Evolutionary conservation across 2,113 vertebrate genomes (phyloP), one percentile per base, ranked within the genome.

Genomic region (Gila orcuttii): DNA sequence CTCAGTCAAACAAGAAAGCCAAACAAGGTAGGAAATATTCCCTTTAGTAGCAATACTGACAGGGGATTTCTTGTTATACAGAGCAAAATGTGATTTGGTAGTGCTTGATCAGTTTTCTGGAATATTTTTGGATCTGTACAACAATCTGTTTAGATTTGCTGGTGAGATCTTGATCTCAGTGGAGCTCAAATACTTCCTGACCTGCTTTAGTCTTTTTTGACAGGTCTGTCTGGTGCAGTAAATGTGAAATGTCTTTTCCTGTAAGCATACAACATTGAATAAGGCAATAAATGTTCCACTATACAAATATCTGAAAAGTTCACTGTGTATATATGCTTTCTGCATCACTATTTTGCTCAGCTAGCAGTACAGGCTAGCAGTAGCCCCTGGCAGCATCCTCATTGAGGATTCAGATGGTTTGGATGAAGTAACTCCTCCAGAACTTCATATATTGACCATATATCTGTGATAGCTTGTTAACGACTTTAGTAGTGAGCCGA

Each of bases 21-120:
- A 42, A 84, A 84, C 81, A 79, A 60, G 52, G 19, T 45, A 45
- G 25, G 55, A 73, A 60, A 73, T 62, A 77, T 86, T 71, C 64
- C 45, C 75, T 42, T 71, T 73, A 21, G 66, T 21, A 42, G 31
- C 62, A 15, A 39, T 47, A 28, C 62, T 36, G n/a, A 50, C 21
- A n/a, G 77, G 36, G 45, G 6, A 86, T 86, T 50, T 74, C 23
- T 66, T 47, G 39, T 82, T 80, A 73, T 33, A 15, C 17, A 28
- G 9, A 60, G 77, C 45, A 45, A 69, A 79, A 71, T 9, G n/a
- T 23, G 15, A 25, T 55, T 60, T 45, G 39, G 17, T 59, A 7
- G 21, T 50, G 25, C 74, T 81, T 11, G 55, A 81, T 47, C 55
- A 50, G 57, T 6, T 73, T 52, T 71, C 36, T 23, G 21, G 7